A percentile compares a stretch with the other conserved stretches of the same genome.
These are phyloP conservation scores for Archegozetes longisetosus DNA, from an alignment of 1,140 invertebrate genomes.

Conservation along the genomic window DNA sequence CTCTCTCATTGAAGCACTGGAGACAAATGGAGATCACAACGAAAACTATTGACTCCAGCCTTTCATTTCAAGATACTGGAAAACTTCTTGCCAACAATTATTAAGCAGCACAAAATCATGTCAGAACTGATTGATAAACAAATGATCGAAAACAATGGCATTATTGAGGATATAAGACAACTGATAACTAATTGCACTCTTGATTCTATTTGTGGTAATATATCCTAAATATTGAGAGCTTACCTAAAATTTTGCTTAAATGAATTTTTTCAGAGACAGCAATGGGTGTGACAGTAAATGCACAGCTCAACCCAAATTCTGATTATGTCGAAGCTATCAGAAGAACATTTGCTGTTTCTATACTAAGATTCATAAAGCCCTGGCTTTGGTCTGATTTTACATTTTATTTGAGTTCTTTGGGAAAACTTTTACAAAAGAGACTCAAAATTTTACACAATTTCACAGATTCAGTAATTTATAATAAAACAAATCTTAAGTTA, in stretches of 20 bases:
- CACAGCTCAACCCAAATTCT: slow-evolving; percentile 45
- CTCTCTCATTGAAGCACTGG: slow-evolving; percentile 40
- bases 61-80: slow-evolving; percentile 77
- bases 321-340: slow-evolving; percentile 58
- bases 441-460: slow-evolving; percentile 66
- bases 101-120: slow-evolving; percentile 38
- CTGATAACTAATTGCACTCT: slow-evolving; percentile 36
- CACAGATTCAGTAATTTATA: slow-evolving; percentile 40
- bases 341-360: slow-evolving; percentile 52
- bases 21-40: slow-evolving; percentile 51
- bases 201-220: slow-evolving; percentile 39
- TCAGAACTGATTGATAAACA: neutral
- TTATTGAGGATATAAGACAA: slow-evolving; percentile 32
- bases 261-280: slow-evolving; percentile 48
- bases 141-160: neutral
- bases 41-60: slow-evolving; percentile 71
- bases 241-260: neutral
- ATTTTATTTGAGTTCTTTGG: slow-evolving; percentile 13
- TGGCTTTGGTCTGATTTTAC: slow-evolving; percentile 17
- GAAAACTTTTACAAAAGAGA: slow-evolving; percentile 28
- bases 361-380: neutral
- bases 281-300: slow-evolving; percentile 55
- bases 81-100: slow-evolving; percentile 60
- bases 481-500: neutral
- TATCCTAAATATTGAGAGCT: slow-evolving; percentile 33